phyloP scores from a whole-genome alignment of 1,140 invertebrate genomes.

The Orchesella cincta region DNA sequence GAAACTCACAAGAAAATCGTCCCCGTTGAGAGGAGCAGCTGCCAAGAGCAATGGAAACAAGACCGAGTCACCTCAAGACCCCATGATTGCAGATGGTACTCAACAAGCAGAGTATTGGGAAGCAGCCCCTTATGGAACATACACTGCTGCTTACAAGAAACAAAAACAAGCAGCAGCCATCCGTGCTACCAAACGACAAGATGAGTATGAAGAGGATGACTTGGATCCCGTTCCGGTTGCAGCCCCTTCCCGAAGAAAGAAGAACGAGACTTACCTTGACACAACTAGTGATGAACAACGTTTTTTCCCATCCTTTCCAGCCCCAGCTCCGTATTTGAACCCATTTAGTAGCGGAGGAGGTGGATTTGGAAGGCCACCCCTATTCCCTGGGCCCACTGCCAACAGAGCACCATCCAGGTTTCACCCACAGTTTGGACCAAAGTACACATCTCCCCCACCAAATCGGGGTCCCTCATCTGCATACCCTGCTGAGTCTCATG shows the following conservation, averaged over 20 bases:
- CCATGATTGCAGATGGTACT: slow-evolving; percentile 35
- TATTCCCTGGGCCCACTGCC: slow-evolving; percentile 50
- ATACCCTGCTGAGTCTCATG: slow-evolving; percentile 41
- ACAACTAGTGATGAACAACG: slow-evolving; percentile 46
- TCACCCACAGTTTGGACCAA: slow-evolving; percentile 41
- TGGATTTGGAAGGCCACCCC: slow-evolving; percentile 39
- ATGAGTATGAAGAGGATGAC: slow-evolving; percentile 3
- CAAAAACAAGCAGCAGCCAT: not conserved
- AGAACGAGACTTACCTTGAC: slow-evolving; percentile 26
- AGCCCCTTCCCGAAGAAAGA: not conserved
- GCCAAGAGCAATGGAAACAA: not conserved
- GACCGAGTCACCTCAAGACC: slow-evolving; percentile 2
- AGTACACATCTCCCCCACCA: slow-evolving; percentile 23
- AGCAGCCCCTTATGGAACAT: slow-evolving; percentile 28
- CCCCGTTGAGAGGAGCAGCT: not conserved
- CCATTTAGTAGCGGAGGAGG: slow-evolving; percentile 22
- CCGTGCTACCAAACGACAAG: not conserved
- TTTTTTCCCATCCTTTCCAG: slow-evolving; percentile 52
- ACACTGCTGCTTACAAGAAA: slow-evolving; percentile 43
- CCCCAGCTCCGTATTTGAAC: slow-evolving; percentile 41
- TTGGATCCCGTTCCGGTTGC: not conserved
- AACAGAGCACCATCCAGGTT: slow-evolving; percentile 46
- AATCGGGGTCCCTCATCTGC: slow-evolving; percentile 42
- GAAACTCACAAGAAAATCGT: not conserved
- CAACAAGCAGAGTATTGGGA: slow-evolving; percentile 39